phyloP scores from a whole-genome alignment of 30 jellyfish, hydroid and myxozoan genomes.

The Aurelia aurita complex sp. Pacific region DNA sequence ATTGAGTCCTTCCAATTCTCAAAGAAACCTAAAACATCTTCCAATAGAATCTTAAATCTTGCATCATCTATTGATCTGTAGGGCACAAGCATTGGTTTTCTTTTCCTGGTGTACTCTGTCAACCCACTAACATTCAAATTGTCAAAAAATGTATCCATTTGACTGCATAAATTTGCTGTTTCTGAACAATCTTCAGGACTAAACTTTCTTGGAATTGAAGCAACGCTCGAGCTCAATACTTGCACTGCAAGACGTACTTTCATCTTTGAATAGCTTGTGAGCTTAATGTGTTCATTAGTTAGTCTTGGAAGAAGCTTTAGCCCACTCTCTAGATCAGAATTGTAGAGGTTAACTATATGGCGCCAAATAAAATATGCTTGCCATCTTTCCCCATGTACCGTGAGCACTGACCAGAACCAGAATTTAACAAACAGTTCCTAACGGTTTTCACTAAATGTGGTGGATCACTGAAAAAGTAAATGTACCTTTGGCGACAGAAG shows the following conservation, averaged over 20 bases:
- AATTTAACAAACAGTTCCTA: slow-evolving; percentile 17
- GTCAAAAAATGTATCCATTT: neutral
- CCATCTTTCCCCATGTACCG: slow-evolving; percentile 37
- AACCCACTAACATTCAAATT: no score
- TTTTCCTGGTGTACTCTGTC: no score
- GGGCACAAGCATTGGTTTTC: no score
- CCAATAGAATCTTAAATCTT: no score
- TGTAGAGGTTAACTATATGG: slow-evolving; percentile 12
- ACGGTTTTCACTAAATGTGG: slow-evolving; percentile 32
- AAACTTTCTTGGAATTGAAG: slow-evolving; percentile 26
- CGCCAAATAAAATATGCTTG: slow-evolving; percentile 18
- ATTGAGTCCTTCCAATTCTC: no score
- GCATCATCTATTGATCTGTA: no score
- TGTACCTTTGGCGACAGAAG: slow-evolving; percentile 1
- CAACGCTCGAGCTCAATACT: slow-evolving; percentile 11
- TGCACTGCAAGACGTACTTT: slow-evolving; percentile 38
- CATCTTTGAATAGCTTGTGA: slow-evolving; percentile 9
- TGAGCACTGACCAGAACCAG: neutral
- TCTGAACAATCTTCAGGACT: neutral
- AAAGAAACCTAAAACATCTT: no score
- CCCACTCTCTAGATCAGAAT: slow-evolving; percentile 25
- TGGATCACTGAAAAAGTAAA: slow-evolving; percentile 33
- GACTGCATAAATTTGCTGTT: slow-evolving; percentile 4
- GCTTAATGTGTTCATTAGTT: slow-evolving; percentile 7
- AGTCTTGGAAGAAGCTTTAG: slow-evolving; percentile 24